Evolutionary conservation across 1,140 invertebrate genomes (phyloP), one percentile per base, ranked within the genome.

Genomic region (Trachymyrmex septentrionalis): DNA sequence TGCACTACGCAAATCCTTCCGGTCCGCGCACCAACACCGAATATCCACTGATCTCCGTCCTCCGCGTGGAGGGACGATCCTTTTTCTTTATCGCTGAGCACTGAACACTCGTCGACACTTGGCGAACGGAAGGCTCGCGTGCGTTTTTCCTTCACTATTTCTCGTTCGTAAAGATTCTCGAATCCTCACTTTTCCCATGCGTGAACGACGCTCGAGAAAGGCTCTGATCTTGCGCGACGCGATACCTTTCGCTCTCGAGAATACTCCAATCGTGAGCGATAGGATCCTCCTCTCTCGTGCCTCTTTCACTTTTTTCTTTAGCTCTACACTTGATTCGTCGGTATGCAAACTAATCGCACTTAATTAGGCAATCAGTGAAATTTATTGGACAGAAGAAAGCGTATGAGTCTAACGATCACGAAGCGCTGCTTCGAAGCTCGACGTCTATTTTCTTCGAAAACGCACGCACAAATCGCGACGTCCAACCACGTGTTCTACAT

Each of bases 21-120:
- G 87, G 87, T 90, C 87, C 84, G 72, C 88, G 88, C 85, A 90
- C 88, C 77, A 87, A 90, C 89, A 91, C 87, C 87, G 66, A 86
- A 88, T 61, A 84, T 59, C 87, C 86, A 85, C 85, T 78, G 69
- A 38, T 34, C n/a, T n/a, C n/a, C n/a, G 55, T 80, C 61, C 63
- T 50, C 61, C 38, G 38, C 66, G 61, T 12, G 48, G 77, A 30
- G 38, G 44, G 6, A 67, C n/a, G 76, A 30, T 44, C n/a, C 19
- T 34, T 30, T 44, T 21, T 64, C 34, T 30, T 24, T 53, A 12
- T 19, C n/a, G 57, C 10, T 53, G n/a, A n/a, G 64, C 88, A 90
- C 88, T 87, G 57, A 87, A 87, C 84, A 81, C 84, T 78, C 30
- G 53, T 73, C 5, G 61, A 81, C 86, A 88, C 87, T 86, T 10